Evolutionary conservation across 2,888 invertebrate genomes (phyloP), one percentile per base, ranked within the genome.

Genomic region (Ametastegia equiseti): DNA sequence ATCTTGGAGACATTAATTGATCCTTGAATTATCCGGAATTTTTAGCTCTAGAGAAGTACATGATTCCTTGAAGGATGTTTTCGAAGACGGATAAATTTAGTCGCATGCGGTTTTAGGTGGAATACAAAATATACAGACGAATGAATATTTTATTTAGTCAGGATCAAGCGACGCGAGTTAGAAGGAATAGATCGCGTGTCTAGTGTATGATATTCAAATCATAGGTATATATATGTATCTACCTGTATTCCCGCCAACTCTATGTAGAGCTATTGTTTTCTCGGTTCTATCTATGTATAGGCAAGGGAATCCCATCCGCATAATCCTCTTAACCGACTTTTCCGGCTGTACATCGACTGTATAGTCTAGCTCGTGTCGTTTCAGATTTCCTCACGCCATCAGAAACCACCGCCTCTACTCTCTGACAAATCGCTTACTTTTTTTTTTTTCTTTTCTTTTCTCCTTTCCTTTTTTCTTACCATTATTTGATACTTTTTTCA

Each of bases 271-370:
- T 47, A 71, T 71, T 47, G 71, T 71, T 71, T n/a, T 71, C 71
- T 47, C 47, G 71, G 45, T 15, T 71, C 47, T 47, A n/a, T n/a
- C n/a, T n/a, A n/a, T n/a, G n/a, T n/a, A 71, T 71, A 71, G 47
- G 47, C 45, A 71, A 71, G 71, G 47, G 47, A n/a, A 71, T 71
- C 71, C 71, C 71, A 71, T 67, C 67, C 67, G n/a, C 67, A 39
- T 71, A 71, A 71, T 71, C 71, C 71, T 71, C 71, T 71, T 71
- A 71, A 71, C 47, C 71, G 71, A 71, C 71, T 71, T 71, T 47
- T 47, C 42, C n/a, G 71, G 47, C 30, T 27, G 45, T 71, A 45
- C 71, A 9, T 36, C 27, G n/a, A n/a, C n/a, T n/a, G n/a, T 71
- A 15, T 30, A 45, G 71, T 30, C 71, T 47, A 47, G 7, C 47